These are phyloP conservation scores for Clistopyga incitator DNA, from an alignment of 2,888 invertebrate genomes.

Conservation along the genomic window DNA sequence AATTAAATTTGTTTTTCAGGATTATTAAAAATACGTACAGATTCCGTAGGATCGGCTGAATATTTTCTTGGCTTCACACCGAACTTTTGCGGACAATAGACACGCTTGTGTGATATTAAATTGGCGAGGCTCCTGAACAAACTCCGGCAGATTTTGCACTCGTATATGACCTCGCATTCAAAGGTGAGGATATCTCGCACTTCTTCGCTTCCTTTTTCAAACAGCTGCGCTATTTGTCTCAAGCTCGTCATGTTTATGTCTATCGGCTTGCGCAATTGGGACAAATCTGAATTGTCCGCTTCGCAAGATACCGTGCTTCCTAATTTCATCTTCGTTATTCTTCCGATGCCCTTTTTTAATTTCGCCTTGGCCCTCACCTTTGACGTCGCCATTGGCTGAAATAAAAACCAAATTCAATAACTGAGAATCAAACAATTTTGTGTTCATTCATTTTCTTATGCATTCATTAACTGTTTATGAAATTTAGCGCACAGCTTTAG, in stretches of 20 bases:
- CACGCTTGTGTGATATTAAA: slow-evolving; percentile 95
- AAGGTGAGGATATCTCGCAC: slow-evolving; percentile 88
- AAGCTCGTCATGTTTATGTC: slow-evolving; percentile 89
- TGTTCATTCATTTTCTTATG: too few species aligned
- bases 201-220: slow-evolving; percentile 91
- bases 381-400: slow-evolving; percentile 68
- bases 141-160: slow-evolving; percentile 94
- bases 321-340: slow-evolving; percentile 70
- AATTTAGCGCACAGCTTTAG: too few species aligned
- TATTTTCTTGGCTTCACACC: slow-evolving; percentile 81
- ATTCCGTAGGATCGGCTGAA: slow-evolving; percentile 83
- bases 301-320: slow-evolving; percentile 41
- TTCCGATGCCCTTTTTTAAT: slow-evolving; percentile 71
- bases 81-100: slow-evolving; percentile 90
- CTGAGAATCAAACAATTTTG: too few species aligned
- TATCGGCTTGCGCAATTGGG: slow-evolving; percentile 87
- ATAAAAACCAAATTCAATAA: not conserved
- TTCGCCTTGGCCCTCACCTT: slow-evolving; percentile 74
- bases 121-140: slow-evolving; percentile 95
- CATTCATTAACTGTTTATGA: too few species aligned
- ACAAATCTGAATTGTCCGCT: slow-evolving; percentile 73
- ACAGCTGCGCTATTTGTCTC: slow-evolving; percentile 89
- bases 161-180: slow-evolving; percentile 95
- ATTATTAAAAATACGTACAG: slow-evolving; percentile 82
- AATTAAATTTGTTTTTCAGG: not conserved